Percentiles rank a stretch among this genome's conserved stretches.
Conservation (phyloP, 2,797 vertebrate genomes). For the Sus cebifrons region DNA sequence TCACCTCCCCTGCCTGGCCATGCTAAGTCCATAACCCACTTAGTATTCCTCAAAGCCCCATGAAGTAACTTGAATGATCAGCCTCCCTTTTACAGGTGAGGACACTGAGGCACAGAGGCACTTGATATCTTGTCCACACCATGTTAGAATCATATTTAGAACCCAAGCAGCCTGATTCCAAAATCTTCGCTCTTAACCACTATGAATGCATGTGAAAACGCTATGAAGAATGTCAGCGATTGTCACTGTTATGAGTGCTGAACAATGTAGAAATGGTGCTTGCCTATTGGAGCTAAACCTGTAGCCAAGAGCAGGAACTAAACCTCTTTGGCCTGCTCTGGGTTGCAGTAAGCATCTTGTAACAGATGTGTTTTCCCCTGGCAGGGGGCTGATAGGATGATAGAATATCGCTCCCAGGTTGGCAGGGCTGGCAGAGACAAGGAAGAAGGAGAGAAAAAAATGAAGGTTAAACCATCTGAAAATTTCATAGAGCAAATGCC, state of each 20-base stretch:
- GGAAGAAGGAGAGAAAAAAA: neutral
- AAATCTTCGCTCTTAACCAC: neutral
- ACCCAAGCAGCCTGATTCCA: neutral
- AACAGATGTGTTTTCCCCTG: conserved; percentile 60
- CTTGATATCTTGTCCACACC: neutral
- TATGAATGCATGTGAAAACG: neutral
- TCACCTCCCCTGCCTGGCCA: neutral
- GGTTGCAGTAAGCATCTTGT: conserved; percentile 53
- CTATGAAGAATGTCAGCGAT: neutral
- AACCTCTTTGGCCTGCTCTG: neutral
- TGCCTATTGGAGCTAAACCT: conserved; percentile 53
- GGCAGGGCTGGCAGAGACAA: conserved; percentile 59
- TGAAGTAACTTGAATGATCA: neutral
- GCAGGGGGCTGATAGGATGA: conserved; percentile 72
- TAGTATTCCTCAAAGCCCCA: neutral
- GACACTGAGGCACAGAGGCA: neutral
- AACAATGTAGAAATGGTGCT: neutral
- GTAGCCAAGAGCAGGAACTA: neutral
- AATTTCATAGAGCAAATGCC: conserved; percentile 19
- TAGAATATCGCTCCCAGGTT: conserved; percentile 56
- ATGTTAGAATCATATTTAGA: neutral
- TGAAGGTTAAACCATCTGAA: conserved; percentile 51
- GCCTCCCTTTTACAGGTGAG: neutral
- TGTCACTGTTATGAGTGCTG: neutral
- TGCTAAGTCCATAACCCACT: neutral